These are phyloP conservation scores for Paedocypris sp. DNA, from an alignment of 2,113 vertebrate species.

Conservation along the genomic window DNA sequence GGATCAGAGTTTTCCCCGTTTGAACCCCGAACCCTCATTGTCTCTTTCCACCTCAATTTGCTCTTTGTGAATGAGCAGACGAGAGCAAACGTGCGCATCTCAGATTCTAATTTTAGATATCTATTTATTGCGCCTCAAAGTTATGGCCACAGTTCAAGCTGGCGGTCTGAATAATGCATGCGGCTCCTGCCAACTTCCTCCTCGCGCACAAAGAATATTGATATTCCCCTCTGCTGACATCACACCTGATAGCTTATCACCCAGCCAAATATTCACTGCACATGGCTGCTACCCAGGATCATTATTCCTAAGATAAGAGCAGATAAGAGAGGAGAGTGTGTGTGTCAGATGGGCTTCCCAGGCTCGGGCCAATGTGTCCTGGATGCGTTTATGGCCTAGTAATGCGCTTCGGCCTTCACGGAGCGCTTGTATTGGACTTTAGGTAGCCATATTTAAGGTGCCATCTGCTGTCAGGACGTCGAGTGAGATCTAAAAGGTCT, in stretches of 20 bases:
- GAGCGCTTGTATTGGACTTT: conserved; percentile 8
- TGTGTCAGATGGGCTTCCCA: not conserved
- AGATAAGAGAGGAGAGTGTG: not conserved
- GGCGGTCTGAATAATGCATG: conserved; percentile 42
- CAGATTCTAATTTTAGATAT: conserved; percentile 50
- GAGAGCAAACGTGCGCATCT: conserved; percentile 31
- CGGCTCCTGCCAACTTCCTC: conserved; percentile 6
- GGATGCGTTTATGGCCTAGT: not conserved
- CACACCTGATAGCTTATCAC: conserved; percentile 44
- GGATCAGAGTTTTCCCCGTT: too few relatives aligned
- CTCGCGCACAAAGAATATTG: conserved; percentile 31
- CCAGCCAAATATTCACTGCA: conserved; percentile 30
- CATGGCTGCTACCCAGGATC: conserved; percentile 26
- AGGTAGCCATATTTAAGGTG: conserved; percentile 25
- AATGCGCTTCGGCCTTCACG: not conserved
- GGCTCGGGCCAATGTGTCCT: not conserved
- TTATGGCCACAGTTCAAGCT: conserved; percentile 27
- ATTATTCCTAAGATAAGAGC: conserved; percentile 38
- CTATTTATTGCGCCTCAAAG: conserved; percentile 40
- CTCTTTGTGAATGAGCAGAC: conserved; percentile 12
- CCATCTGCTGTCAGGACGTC: conserved; percentile 34
- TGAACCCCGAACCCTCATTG: not conserved
- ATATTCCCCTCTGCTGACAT: conserved; percentile 34
- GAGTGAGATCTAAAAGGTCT: conserved; percentile 11
- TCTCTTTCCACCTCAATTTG: conserved; percentile 6